These are phyloP conservation scores for Toxotes jaculatrix DNA, from an alignment of 2,113 vertebrate genomes.

Conservation along the genomic window DNA sequence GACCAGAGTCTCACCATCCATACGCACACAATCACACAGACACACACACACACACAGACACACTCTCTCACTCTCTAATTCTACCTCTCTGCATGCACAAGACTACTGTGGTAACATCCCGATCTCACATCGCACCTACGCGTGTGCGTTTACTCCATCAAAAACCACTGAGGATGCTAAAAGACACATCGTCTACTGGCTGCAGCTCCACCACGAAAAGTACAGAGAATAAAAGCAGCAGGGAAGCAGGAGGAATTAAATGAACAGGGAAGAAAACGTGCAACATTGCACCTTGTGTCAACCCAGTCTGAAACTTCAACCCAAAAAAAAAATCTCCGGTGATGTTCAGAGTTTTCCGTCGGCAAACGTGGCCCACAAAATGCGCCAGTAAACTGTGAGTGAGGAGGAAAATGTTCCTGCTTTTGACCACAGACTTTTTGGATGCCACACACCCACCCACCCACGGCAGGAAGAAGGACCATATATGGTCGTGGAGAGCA, in stretches of 20 bases:
- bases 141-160: conserved; percentile 49
- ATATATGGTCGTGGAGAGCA: conserved; percentile 66
- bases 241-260: conserved; percentile 21
- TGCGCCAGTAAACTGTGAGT: conserved; percentile 51
- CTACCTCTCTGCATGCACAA: conserved; percentile 37
- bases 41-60: conserved; percentile 41
- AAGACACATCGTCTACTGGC: conserved; percentile 26
- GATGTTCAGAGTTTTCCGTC: conserved; percentile 61
- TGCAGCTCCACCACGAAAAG: conserved; percentile 15
- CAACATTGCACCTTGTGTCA: conserved; percentile 57
- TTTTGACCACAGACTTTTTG: conserved; percentile 68
- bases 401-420: conserved; percentile 67
- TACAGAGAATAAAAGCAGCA: conserved; percentile 47
- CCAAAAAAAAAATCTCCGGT: conserved; percentile 1
- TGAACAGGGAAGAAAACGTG: conserved; percentile 35
- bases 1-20: conserved; percentile 61
- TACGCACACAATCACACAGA: conserved; percentile 51
- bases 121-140: conserved; percentile 47
- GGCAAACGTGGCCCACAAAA: conserved; percentile 38
- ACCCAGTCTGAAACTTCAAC: neutral
- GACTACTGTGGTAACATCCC: conserved; percentile 48
- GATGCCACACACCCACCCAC: conserved; percentile 63
- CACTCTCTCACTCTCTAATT: conserved; percentile 20
- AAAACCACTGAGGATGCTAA: conserved; percentile 43
- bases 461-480: conserved; percentile 59